A percentile compares a stretch with the other conserved stretches of the same genome.
These are phyloP conservation scores for Ancistrus triradiatus DNA, from an alignment of 2,113 vertebrate species.

Conservation along the genomic window DNA sequence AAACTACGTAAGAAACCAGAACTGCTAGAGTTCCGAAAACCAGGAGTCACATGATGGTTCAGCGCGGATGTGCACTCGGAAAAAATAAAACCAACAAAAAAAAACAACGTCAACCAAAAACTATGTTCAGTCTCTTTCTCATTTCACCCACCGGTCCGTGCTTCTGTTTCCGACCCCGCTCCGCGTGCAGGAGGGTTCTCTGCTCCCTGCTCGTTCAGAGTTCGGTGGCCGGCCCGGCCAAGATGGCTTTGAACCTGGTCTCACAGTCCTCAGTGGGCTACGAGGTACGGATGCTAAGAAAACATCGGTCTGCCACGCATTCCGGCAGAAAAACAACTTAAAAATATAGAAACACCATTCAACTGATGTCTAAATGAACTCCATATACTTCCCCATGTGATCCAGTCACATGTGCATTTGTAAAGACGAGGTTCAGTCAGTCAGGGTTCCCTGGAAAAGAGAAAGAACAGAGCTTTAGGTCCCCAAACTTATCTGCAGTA, in stretches of 20 bases:
- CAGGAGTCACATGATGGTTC: constrained; percentile 26
- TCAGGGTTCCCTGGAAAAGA: constrained; percentile 72
- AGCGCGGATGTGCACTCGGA: constrained; percentile 25
- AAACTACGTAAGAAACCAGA: constrained; percentile 12
- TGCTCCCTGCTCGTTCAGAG: not conserved
- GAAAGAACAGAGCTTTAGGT: constrained; percentile 30
- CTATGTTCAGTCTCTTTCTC: constrained; percentile 57
- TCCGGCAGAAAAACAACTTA: constrained; percentile 64
- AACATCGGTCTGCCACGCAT: constrained; percentile 74
- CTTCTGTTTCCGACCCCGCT: constrained; percentile 50
- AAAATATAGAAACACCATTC: constrained; percentile 90
- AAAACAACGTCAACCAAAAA: constrained; percentile 59
- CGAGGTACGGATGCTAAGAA: constrained; percentile 54
- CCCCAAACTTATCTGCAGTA: too few species aligned
- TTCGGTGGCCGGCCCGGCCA: constrained; percentile 60
- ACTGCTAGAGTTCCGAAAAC: constrained; percentile 20
- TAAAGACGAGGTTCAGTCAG: constrained; percentile 75
- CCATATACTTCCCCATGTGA: constrained; percentile 81
- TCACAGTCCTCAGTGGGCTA: constrained; percentile 65
- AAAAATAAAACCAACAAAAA: constrained; percentile 52
- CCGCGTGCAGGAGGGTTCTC: constrained; percentile 18
- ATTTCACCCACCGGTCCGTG: constrained; percentile 52
- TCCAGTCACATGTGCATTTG: constrained; percentile 88
- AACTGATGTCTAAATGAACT: constrained; percentile 91
- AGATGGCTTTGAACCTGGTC: constrained; percentile 80